Percentiles rank a stretch among this genome's conserved stretches.
phyloP scores from a whole-genome alignment of 1,140 invertebrate genomes.

The Halyomorpha halys region DNA sequence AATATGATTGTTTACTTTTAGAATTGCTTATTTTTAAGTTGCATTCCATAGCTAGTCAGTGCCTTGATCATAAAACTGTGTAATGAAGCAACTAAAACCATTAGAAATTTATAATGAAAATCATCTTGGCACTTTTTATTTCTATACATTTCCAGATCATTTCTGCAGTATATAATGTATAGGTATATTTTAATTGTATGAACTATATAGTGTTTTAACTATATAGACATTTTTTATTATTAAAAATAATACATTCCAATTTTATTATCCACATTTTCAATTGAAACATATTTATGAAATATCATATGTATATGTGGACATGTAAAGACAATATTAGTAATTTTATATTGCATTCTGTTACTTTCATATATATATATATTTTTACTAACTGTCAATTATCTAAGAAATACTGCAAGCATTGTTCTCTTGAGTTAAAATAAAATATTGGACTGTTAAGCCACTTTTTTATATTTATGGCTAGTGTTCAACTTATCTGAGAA shows the following conservation, averaged over 20 bases:
- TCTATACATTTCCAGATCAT: neutral
- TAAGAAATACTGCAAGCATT: constrained; percentile 7
- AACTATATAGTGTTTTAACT: constrained; percentile 15
- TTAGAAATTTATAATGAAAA: neutral
- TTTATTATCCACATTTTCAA: neutral
- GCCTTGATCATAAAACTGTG: neutral
- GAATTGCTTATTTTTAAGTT: constrained; percentile 3
- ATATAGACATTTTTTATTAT: constrained; percentile 6
- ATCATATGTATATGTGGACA: neutral
- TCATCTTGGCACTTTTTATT: constrained; percentile 2
- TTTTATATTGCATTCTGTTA: constrained; percentile 16
- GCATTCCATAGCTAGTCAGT: constrained; percentile 19
- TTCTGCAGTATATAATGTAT: neutral
- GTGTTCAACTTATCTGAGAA: too few species aligned
- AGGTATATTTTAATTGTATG: neutral
- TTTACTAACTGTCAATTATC: constrained; percentile 14
- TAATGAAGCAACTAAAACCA: neutral
- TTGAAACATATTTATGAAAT: neutral
- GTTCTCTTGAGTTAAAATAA: constrained; percentile 11
- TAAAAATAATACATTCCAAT: neutral
- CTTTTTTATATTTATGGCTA: too few species aligned
- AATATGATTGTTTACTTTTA: too few species aligned
- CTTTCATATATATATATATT: constrained; percentile 10
- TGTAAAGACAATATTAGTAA: constrained; percentile 10
- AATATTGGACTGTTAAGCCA: constrained; percentile 13